Evolutionary conservation across 92 coral and sea anemone genomes (phyloP).

Genomic region (Porites rus): DNA sequence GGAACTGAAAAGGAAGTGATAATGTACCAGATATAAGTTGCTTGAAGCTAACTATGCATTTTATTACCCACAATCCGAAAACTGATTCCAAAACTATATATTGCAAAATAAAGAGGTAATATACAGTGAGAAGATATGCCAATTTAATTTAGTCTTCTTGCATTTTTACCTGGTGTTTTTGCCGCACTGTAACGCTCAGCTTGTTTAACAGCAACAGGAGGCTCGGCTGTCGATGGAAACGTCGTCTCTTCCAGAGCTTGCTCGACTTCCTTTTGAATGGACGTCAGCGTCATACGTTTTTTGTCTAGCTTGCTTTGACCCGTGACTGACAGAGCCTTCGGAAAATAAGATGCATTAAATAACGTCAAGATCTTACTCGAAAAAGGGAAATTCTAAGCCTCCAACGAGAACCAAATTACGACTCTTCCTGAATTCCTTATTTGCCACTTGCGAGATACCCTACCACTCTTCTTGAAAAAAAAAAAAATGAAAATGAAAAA

Average conservation of each 20-base stretch:
- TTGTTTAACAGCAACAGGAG: background rate
- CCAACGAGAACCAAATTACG: too few species aligned
- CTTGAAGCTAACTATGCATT: too few species aligned
- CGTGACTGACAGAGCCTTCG: background rate
- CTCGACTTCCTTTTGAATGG: constrained; percentile 33
- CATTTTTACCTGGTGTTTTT: constrained; percentile 32
- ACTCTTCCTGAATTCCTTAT: too few species aligned
- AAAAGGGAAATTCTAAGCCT: background rate
- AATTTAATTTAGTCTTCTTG: too few species aligned
- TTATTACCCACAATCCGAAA: too few species aligned
- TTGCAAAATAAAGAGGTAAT: too few species aligned
- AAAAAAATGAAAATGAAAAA: too few species aligned
- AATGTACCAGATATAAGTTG: background rate
- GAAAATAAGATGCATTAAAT: background rate
- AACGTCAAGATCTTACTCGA: background rate
- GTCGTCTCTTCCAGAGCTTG: constrained; percentile 22
- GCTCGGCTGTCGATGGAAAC: background rate
- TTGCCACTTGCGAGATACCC: too few species aligned
- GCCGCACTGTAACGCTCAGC: background rate
- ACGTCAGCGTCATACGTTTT: background rate
- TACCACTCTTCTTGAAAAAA: too few species aligned
- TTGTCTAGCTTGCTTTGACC: background rate
- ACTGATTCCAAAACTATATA: too few species aligned
- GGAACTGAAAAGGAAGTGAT: constrained; percentile 57
- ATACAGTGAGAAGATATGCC: too few species aligned